Evolutionary conservation across 2,113 vertebrate species (phyloP), one percentile per base, ranked within the genome.

Genomic region (Mormoops blainvillei): DNA sequence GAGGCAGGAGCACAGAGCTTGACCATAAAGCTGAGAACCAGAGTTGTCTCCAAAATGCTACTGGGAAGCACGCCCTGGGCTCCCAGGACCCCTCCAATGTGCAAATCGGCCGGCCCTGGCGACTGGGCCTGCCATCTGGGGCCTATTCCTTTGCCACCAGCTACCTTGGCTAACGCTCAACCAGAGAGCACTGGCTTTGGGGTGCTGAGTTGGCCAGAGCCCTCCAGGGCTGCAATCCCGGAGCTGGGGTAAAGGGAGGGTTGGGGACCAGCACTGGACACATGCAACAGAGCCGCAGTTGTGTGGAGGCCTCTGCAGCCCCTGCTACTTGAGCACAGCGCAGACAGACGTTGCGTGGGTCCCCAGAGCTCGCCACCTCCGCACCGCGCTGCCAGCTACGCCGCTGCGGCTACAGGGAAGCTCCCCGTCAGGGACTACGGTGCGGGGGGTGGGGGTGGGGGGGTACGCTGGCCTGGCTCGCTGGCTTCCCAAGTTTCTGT

Each of bases 311-410:
- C 87, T 83, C 54, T 86, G 54, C 93, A 70, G 95, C 78, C 56
- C 58, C 71, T 38, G 58, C 96, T 93, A 76, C 92, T 92, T 93
- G 95, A 74, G 83, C 87, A 33, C 36, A 7, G 70, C 20, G 87
- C 96, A 96, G 95, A 98, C 98, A 98, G 97, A 82, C 92, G 28
- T 87, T 58, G 24, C 97, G 97, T 97, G 94, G 98, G 95, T 84
- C 89, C 97, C n/a, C 80, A 65, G 97, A 97, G 97, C 97, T 81
- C 95, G 96, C 98, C 98, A 96, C 96, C 48, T 14, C 97, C 97
- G 97, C 98, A 97, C 95, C 94, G 94, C 95, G 94, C 96, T 80
- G 94, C 95, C 97, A 94, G 97, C 68, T 92, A 41, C 65, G 90
- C 96, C 92, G 74, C 94, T 91, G 92, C 94, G 71, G 28, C 36